Conservation (phyloP, 2,113 vertebrate species). For the Podocnemis expansa region DNA sequence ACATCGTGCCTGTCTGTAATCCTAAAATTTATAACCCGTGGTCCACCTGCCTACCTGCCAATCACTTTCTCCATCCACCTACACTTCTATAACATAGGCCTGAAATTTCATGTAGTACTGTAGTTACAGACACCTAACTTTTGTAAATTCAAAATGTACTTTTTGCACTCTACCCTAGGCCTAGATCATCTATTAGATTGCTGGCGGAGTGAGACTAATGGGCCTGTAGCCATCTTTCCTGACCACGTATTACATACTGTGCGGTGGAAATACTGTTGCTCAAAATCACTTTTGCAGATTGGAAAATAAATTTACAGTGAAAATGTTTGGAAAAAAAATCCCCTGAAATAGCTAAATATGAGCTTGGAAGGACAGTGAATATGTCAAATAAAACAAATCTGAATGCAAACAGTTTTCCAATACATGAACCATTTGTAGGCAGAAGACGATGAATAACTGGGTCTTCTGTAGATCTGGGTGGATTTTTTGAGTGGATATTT, state of each 20-base stretch:
- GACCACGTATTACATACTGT: not conserved
- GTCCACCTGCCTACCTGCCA: not conserved
- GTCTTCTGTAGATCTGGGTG: not conserved
- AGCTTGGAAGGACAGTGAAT: not conserved
- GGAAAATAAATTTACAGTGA: constrained; percentile 11
- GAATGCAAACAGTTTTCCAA: not conserved
- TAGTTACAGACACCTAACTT: not conserved
- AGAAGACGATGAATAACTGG: not conserved
- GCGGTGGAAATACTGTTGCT: not conserved
- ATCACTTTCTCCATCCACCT: not conserved
- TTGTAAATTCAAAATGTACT: not conserved
- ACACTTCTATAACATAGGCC: not conserved
- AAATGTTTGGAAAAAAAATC: not conserved
- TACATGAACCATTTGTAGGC: not conserved
- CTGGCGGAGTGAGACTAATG: not conserved
- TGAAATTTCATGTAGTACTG: not conserved
- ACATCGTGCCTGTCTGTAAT: constrained; percentile 20
- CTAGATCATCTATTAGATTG: not conserved
- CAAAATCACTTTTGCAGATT: not conserved
- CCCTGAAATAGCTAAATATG: not conserved
- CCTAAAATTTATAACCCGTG: constrained; percentile 17
- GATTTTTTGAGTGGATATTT: not conserved
- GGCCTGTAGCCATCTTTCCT: not conserved
- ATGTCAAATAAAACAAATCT: not conserved
- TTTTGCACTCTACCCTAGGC: not conserved